Percentiles rank a stretch among this genome's conserved stretches.
Conservation (phyloP, 37 sponge, comb jelly and placozoan genomes). For the Lycopodina hypogea region DNA sequence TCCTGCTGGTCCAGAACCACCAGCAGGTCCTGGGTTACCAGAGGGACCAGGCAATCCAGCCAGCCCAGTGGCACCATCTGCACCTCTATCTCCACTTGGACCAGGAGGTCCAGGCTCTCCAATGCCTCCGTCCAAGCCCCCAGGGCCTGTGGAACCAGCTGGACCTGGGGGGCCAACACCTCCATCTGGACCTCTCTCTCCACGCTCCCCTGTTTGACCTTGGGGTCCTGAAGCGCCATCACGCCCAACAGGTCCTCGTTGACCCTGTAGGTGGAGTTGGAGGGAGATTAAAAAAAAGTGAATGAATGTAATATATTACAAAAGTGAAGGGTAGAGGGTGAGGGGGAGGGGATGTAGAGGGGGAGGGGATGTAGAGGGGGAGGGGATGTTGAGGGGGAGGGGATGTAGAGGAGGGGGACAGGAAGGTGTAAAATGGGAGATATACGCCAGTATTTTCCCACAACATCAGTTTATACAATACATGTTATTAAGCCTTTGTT, state of each 20-base stretch:
- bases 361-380: too few species aligned
- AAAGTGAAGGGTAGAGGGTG: too few species aligned
- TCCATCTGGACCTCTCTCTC: neutral
- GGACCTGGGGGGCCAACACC: neutral
- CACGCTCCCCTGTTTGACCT: slow-evolving; percentile 1
- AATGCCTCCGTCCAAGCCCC: neutral
- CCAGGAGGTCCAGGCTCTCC: slow-evolving; percentile 17
- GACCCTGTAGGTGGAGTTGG: neutral
- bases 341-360: too few species aligned
- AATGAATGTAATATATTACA: neutral
- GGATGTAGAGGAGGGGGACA: too few species aligned
- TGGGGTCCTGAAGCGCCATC: neutral
- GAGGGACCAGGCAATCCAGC: slow-evolving; percentile 20
- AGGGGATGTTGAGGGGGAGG: too few species aligned
- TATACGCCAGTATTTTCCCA: too few species aligned
- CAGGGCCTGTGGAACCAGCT: slow-evolving; percentile 1
- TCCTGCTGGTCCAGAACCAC: slow-evolving; percentile 51
- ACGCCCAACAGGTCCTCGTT: slow-evolving; percentile 2
- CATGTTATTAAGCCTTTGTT: neutral
- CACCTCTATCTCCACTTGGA: slow-evolving; percentile 15
- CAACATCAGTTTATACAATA: too few species aligned
- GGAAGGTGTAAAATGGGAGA: too few species aligned
- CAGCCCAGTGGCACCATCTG: slow-evolving; percentile 27
- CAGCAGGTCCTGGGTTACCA: slow-evolving; percentile 14
- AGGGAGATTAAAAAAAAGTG: neutral